Evolutionary conservation across 2,888 invertebrate genomes (phyloP).

Genomic region (Pyralis farinalis): DNA sequence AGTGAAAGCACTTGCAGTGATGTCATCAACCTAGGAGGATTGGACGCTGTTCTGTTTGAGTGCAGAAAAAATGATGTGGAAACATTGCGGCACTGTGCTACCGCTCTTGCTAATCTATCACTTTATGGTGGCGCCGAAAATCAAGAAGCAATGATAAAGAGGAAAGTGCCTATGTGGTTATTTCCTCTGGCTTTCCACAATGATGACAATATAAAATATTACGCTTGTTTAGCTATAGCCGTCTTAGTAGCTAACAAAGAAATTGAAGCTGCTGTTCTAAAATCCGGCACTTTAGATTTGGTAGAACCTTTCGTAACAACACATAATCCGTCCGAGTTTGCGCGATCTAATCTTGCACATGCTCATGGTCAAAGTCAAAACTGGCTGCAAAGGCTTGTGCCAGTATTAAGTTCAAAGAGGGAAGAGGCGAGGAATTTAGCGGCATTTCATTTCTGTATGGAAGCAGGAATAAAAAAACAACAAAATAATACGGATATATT

Average conservation of each 20-base stretch:
- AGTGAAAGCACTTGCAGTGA: conserved; percentile 97
- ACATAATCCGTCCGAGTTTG: conserved; percentile 97
- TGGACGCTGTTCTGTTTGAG: conserved; percentile 97
- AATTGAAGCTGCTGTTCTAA: conserved; percentile 97
- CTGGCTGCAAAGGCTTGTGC: conserved; percentile 95
- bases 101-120: conserved; percentile 97
- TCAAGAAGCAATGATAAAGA: conserved; percentile 97
- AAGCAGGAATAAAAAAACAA: conserved; percentile 97
- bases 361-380: conserved; percentile 98
- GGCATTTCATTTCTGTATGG: conserved; percentile 99
- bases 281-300: conserved; percentile 97
- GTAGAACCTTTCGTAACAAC: conserved; percentile 98
- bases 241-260: conserved; percentile 98
- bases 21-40: conserved; percentile 94
- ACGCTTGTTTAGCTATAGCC: conserved; percentile 98
- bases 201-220: conserved; percentile 98
- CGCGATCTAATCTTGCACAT: conserved; percentile 93
- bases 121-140: conserved; percentile 98
- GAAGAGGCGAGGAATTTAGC: conserved; percentile 98
- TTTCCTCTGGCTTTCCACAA: conserved; percentile 98
- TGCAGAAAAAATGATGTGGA: conserved; percentile 96
- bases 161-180: conserved; percentile 97
- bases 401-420: conserved; percentile 95
- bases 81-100: conserved; percentile 96
- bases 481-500: conserved; percentile 96